phyloP scores from a whole-genome alignment of 2,888 invertebrate genomes.

The Gibbula magus region DNA sequence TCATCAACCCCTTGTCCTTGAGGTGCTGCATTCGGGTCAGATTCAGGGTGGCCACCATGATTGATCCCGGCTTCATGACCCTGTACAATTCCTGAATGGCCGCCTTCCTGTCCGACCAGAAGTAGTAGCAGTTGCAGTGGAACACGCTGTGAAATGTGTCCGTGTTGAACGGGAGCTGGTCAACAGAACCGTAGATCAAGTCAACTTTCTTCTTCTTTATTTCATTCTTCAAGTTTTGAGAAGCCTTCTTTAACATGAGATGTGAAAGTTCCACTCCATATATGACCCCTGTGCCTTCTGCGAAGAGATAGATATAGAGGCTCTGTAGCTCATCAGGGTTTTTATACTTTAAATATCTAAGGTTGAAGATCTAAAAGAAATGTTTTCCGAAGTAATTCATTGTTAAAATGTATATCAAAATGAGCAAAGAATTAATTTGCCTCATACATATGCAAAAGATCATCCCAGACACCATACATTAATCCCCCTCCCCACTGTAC shows the following conservation, averaged over 20 bases:
- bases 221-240: slow-evolving; percentile 32
- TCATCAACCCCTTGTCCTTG: slow-evolving; percentile 43
- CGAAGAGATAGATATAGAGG: slow-evolving; percentile 30
- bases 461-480: no score
- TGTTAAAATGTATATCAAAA: no score
- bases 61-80: slow-evolving; percentile 63
- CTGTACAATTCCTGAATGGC: slow-evolving; percentile 57
- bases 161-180: slow-evolving; percentile 55
- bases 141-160: slow-evolving; percentile 63
- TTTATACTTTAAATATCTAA: not conserved
- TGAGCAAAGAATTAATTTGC: no score
- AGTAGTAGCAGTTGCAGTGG: slow-evolving; percentile 69
- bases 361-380: no score
- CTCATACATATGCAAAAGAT: no score
- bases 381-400: not conserved
- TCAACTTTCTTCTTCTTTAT: slow-evolving; percentile 55
- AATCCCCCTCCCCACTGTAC: no score
- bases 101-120: slow-evolving; percentile 60
- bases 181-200: slow-evolving; percentile 47
- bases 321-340: no score
- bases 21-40: slow-evolving; percentile 36
- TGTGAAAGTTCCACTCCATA: slow-evolving; percentile 64
- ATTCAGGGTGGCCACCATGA: slow-evolving; percentile 59
- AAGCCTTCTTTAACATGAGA: slow-evolving; percentile 54
- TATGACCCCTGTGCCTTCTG: slow-evolving; percentile 61